A percentile compares a stretch with the other conserved stretches of the same genome.
Evolutionary conservation across 1,140 invertebrate genomes (phyloP).

Genomic region (Archegozetes longisetosus): DNA sequence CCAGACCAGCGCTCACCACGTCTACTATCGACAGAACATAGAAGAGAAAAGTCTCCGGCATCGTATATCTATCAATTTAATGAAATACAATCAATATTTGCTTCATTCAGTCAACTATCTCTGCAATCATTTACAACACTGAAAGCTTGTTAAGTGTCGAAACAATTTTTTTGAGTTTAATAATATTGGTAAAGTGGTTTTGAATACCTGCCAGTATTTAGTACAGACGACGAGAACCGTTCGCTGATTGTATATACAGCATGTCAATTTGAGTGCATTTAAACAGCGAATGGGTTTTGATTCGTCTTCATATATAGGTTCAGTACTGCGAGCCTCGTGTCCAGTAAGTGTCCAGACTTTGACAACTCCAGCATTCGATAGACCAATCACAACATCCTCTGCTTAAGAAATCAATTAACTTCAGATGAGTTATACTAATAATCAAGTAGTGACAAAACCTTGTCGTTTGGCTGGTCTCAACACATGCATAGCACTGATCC

Average conservation of each 20-base stretch:
- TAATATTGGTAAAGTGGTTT: background rate
- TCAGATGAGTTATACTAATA: background rate
- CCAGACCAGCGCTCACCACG: conserved; percentile 79
- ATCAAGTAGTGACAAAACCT: conserved; percentile 20
- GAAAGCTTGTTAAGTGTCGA: background rate
- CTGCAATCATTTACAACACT: background rate
- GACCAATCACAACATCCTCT: conserved; percentile 89
- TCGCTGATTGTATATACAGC: conserved; percentile 85
- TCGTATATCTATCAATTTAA: conserved; percentile 52
- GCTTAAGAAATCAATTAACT: conserved; percentile 26
- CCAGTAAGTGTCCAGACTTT: conserved; percentile 93
- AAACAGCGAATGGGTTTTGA: conserved; percentile 88
- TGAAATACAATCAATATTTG: conserved; percentile 11
- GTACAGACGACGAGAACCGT: conserved; percentile 91
- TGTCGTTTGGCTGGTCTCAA: conserved; percentile 68
- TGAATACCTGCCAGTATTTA: conserved; percentile 84
- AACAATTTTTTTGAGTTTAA: background rate
- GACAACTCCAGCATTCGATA: conserved; percentile 89
- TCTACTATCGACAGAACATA: conserved; percentile 65
- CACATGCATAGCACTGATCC: conserved; percentile 90
- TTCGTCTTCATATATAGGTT: conserved; percentile 89
- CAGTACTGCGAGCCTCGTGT: conserved; percentile 54
- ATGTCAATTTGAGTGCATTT: conserved; percentile 81
- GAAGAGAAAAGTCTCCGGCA: conserved; percentile 78
- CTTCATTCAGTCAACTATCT: no score